Conservation (phyloP, 2,888 invertebrate species). For the Dendrolimus pini region DNA sequence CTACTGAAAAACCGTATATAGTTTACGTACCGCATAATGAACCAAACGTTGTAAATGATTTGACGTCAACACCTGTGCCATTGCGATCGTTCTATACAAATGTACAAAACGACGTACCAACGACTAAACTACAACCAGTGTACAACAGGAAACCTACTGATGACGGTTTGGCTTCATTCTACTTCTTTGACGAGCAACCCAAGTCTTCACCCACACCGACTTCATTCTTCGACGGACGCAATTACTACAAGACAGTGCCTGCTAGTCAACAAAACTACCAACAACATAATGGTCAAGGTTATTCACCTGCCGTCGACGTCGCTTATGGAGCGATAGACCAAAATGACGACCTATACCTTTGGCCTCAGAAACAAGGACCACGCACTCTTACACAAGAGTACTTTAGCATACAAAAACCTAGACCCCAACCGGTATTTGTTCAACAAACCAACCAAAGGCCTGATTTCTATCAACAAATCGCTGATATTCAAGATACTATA, state of each 20-base stretch:
- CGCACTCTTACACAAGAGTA: constrained; percentile 71
- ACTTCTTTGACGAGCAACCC: constrained; percentile 81
- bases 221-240: constrained; percentile 62
- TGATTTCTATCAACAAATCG: constrained; percentile 80
- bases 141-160: constrained; percentile 58
- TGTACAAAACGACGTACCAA: constrained; percentile 70
- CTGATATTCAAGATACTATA: constrained; percentile 80
- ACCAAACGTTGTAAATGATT: constrained; percentile 42
- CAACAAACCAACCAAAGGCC: constrained; percentile 60
- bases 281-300: constrained; percentile 51
- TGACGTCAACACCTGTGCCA: constrained; percentile 79
- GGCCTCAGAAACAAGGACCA: constrained; percentile 72
- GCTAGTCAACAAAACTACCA: constrained; percentile 32
- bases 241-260: constrained; percentile 63
- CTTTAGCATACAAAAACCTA: constrained; percentile 68
- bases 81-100: constrained; percentile 78
- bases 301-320: constrained; percentile 55
- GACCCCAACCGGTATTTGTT: constrained; percentile 51
- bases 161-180: constrained; percentile 78
- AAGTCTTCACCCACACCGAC: constrained; percentile 75
- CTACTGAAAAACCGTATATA: constrained; percentile 67
- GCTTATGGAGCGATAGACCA: constrained; percentile 65
- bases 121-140: constrained; percentile 72
- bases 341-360: constrained; percentile 61
- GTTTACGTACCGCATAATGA: constrained; percentile 67